These are phyloP conservation scores for Oxyscelio sp. DNA, from an alignment of 2,888 invertebrate genomes.

Conservation along the genomic window DNA sequence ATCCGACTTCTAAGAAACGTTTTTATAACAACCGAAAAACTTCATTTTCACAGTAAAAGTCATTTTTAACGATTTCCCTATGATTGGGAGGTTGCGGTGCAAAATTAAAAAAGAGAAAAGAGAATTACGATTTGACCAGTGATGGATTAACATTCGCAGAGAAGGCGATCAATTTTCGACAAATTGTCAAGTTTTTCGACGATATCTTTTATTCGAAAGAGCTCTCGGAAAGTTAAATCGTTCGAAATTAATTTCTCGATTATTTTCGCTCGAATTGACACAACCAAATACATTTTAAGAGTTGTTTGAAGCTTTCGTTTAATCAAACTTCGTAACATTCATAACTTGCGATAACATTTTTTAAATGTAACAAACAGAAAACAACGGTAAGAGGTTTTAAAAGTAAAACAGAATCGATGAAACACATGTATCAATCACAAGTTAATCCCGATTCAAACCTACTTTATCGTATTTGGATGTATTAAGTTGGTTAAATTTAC, in stretches of 20 bases:
- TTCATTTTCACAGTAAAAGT: conserved; percentile 23
- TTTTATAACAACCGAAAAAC: no score
- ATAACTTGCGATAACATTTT: no score
- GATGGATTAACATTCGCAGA: conserved; percentile 29
- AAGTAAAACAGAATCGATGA: no score
- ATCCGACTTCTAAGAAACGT: no score
- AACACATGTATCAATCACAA: no score
- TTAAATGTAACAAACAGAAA: no score
- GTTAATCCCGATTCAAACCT: no score
- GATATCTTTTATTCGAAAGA: not conserved
- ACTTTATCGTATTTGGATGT: no score
- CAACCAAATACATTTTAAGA: not conserved
- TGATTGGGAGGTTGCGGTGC: conserved; percentile 12
- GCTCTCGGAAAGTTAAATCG: conserved; percentile 8
- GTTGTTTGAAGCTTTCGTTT: no score
- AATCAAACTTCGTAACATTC: no score
- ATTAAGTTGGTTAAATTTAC: no score
- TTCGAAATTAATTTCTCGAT: not conserved
- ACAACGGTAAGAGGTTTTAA: no score
- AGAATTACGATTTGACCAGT: not conserved
- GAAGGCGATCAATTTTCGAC: conserved; percentile 15
- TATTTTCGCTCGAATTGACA: not conserved
- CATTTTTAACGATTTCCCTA: conserved; percentile 23
- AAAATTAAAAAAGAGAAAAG: conserved; percentile 10
- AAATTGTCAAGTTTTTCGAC: conserved; percentile 10